Percentiles rank a stretch among this genome's conserved stretches.
Evolutionary conservation across 2,113 vertebrate species (phyloP).

Genomic region (Hemibagrus wyckioides): DNA sequence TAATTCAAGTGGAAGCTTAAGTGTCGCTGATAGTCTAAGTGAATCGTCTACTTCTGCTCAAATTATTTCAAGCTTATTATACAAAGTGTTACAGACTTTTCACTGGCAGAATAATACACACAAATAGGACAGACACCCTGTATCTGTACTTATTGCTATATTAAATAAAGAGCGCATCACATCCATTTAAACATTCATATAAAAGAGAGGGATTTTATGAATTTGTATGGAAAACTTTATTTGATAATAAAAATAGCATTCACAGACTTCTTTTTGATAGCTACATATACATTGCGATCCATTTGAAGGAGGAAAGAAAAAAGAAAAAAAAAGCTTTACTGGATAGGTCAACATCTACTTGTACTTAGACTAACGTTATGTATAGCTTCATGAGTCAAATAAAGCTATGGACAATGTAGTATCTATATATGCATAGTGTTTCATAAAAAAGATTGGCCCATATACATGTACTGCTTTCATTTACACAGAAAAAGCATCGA

Average conservation of each 20-base stretch:
- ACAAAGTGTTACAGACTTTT: neutral
- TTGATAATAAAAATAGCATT: constrained; percentile 97
- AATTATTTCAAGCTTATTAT: neutral
- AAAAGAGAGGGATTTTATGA: constrained; percentile 46
- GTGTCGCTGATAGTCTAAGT: neutral
- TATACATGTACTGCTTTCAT: constrained; percentile 90
- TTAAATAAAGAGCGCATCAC: neutral
- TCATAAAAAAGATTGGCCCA: constrained; percentile 94
- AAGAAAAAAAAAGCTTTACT: constrained; percentile 76
- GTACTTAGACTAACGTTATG: constrained; percentile 87
- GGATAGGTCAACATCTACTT: constrained; percentile 87
- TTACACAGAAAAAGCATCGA: constrained; percentile 84
- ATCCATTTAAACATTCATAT: neutral
- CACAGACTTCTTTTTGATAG: constrained; percentile 91
- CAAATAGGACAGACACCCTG: neutral
- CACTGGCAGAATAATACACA: neutral
- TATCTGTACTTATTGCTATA: neutral
- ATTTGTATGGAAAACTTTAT: constrained; percentile 97
- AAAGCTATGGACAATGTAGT: constrained; percentile 99
- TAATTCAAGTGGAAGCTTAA: neutral
- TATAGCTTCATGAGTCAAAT: constrained; percentile 92
- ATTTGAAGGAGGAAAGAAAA: constrained; percentile 80
- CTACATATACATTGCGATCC: constrained; percentile 93
- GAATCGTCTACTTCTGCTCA: neutral
- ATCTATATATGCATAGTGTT: constrained; percentile 99